These are phyloP conservation scores for Platysteira castanea DNA, from an alignment of 2,113 vertebrate species.

Conservation along the genomic window DNA sequence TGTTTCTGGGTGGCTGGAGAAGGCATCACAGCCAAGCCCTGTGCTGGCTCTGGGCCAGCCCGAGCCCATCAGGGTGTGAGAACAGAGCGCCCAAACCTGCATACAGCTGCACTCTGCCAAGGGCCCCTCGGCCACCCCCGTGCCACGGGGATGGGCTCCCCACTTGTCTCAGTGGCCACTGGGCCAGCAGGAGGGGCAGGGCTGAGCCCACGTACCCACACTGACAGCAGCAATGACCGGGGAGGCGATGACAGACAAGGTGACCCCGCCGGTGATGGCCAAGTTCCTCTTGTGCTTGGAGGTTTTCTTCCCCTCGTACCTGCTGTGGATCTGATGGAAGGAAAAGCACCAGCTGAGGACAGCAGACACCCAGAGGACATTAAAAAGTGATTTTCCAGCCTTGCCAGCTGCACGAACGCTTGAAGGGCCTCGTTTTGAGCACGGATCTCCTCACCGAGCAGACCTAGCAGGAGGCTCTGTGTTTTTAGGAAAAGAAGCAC, in stretches of 20 bases:
- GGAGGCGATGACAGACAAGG: conserved; percentile 92
- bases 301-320: conserved; percentile 93
- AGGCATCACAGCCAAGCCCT: background rate
- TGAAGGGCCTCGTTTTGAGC: background rate
- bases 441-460: background rate
- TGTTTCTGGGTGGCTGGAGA: too few species aligned
- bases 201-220: conserved; percentile 80
- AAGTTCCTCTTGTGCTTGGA: conserved; percentile 94
- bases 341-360: conserved; percentile 31
- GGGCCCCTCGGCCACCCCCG: background rate
- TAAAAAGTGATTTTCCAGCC: background rate
- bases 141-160: background rate
- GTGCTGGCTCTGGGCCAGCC: background rate
- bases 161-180: background rate
- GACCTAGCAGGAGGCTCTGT: background rate
- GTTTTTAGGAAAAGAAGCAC: background rate
- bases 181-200: background rate
- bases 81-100: background rate
- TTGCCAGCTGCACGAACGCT: background rate
- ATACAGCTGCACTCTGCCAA: background rate
- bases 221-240: conserved; percentile 97
- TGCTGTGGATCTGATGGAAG: conserved; percentile 88
- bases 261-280: conserved; percentile 95
- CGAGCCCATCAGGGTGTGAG: background rate
- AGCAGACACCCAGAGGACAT: background rate